Evolutionary conservation across 2,797 vertebrate species (phyloP).

Genomic region (Bryconaethiops microstoma): DNA sequence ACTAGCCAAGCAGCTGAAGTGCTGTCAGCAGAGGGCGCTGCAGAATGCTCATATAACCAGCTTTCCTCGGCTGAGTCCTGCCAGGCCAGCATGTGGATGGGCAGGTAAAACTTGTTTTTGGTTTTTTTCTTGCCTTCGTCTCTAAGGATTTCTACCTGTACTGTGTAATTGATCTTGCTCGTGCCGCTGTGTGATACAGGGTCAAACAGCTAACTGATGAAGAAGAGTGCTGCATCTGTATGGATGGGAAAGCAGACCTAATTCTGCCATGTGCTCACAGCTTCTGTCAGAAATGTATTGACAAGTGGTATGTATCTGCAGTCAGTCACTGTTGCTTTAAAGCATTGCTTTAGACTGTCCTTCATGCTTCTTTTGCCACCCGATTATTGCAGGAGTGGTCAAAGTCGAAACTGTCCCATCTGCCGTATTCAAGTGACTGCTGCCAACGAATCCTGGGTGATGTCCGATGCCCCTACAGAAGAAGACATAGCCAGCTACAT

Average conservation of each 20-base stretch:
- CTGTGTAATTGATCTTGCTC: background rate
- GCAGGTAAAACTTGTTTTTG: constrained; percentile 79
- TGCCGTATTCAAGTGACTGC: constrained; percentile 93
- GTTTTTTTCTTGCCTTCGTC: background rate
- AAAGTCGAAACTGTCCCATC: constrained; percentile 93
- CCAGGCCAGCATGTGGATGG: constrained; percentile 98
- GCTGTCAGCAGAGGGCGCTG: constrained; percentile 71
- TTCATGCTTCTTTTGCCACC: constrained; percentile 6
- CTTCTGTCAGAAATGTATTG: constrained; percentile 99
- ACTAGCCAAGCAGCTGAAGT: constrained; percentile 91
- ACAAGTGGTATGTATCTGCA: constrained; percentile 86
- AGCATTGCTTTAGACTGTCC: background rate
- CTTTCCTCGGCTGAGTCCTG: constrained; percentile 83
- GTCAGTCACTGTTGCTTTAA: background rate
- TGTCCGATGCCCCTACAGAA: constrained; percentile 94
- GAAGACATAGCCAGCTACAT: constrained; percentile 95
- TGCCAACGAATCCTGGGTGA: constrained; percentile 94
- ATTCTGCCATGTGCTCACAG: constrained; percentile 96
- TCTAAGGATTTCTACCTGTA: background rate
- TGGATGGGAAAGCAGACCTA: constrained; percentile 94
- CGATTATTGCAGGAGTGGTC: constrained; percentile 85
- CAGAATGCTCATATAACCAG: constrained; percentile 76
- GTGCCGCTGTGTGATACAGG: constrained; percentile 68
- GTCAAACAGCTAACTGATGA: constrained; percentile 96
- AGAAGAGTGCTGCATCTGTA: constrained; percentile 98